Evolutionary conservation across 2,888 invertebrate genomes (phyloP).

Genomic region (Oscheius sp.): DNA sequence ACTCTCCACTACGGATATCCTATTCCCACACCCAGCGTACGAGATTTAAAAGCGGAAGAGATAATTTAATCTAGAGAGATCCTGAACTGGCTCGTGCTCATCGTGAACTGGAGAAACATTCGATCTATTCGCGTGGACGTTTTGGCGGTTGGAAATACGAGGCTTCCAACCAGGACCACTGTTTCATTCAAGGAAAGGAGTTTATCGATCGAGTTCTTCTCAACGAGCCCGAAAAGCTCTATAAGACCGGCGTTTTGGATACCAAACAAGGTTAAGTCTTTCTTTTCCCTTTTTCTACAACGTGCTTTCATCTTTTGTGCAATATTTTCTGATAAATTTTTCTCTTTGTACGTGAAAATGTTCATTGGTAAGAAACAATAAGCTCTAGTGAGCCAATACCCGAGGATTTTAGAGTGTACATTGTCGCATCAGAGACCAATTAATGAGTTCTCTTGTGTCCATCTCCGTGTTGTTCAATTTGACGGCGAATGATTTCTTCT

Average conservation of each 20-base stretch:
- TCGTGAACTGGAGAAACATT: conserved; percentile 59
- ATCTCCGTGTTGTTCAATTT: conserved; percentile 47
- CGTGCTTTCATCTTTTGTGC: no score
- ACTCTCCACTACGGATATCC: conserved; percentile 67
- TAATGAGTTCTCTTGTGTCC: conserved; percentile 9
- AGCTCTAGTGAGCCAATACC: neutral
- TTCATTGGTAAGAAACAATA: neutral
- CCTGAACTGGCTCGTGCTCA: conserved; percentile 66
- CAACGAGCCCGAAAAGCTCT: conserved; percentile 65
- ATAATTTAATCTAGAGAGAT: conserved; percentile 54
- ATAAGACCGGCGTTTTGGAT: conserved; percentile 54
- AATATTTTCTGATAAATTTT: neutral
- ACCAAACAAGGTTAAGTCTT: conserved; percentile 19
- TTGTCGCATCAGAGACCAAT: neutral
- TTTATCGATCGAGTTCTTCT: conserved; percentile 66
- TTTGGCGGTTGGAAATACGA: conserved; percentile 70
- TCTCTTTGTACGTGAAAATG: neutral
- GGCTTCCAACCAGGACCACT: conserved; percentile 67
- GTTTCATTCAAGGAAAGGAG: conserved; percentile 70
- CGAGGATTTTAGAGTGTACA: neutral
- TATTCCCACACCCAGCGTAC: conserved; percentile 65
- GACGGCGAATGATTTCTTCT: conserved; percentile 54
- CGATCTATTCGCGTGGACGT: conserved; percentile 67
- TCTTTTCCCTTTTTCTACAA: neutral
- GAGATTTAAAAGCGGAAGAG: no score